phyloP scores from a whole-genome alignment of 2,888 invertebrate species.

The Lottia gigantea region DNA sequence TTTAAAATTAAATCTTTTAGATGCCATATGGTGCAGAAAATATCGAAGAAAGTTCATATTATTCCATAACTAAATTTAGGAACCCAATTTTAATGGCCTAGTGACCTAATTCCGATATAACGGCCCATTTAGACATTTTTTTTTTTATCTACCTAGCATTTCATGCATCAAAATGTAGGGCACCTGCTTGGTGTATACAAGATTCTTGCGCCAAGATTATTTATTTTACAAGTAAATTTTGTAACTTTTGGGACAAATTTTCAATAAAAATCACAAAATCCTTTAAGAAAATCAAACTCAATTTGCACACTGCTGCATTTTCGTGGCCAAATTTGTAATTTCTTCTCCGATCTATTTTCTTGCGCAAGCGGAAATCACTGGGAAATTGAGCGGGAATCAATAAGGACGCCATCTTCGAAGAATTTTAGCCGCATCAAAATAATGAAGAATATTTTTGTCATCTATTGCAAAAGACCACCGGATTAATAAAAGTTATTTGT shows the following conservation, averaged over 20 bases:
- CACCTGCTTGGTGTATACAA: constrained; percentile 8
- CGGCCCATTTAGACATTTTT: too few species aligned
- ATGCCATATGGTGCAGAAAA: too few species aligned
- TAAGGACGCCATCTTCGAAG: constrained; percentile 62
- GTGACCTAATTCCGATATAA: too few species aligned
- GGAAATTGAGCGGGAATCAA: constrained; percentile 59
- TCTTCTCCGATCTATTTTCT: background rate
- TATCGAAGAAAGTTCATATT: too few species aligned
- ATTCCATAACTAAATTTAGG: too few species aligned
- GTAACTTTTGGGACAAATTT: too few species aligned
- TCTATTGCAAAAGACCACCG: constrained; percentile 34
- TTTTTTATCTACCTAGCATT: too few species aligned
- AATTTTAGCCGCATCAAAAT: constrained; percentile 15
- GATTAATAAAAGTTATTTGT: constrained; percentile 24
- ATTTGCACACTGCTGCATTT: background rate
- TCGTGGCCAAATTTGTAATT: background rate
- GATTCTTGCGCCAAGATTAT: background rate
- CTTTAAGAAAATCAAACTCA: too few species aligned
- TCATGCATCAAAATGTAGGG: background rate
- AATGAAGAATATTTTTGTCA: constrained; percentile 35
- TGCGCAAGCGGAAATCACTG: background rate
- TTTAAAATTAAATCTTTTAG: too few species aligned
- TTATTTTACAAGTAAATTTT: too few species aligned
- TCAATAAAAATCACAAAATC: too few species aligned
- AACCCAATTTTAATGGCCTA: too few species aligned